Evolutionary conservation across 2,888 invertebrate species (phyloP).

Genomic region (Thera britannica): DNA sequence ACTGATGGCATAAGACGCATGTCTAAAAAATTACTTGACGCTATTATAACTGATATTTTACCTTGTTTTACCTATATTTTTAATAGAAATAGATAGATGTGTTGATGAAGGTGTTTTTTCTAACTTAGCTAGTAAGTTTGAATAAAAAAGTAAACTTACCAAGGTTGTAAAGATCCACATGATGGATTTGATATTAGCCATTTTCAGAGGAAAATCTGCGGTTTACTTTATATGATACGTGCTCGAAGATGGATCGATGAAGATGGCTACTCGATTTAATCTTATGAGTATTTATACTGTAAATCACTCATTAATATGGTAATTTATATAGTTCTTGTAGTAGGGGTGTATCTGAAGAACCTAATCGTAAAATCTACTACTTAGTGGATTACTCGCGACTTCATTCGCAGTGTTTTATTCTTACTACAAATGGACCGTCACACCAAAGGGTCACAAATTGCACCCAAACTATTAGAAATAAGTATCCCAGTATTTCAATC

Average conservation of each 20-base stretch:
- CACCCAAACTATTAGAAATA: no score
- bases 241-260: conserved; percentile 19
- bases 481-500: no score
- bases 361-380: neutral
- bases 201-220: conserved; percentile 33
- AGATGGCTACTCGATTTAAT: conserved; percentile 16
- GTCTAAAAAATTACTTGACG: no score
- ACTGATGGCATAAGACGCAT: no score
- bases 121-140: no score
- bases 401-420: neutral
- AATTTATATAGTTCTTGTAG: conserved; percentile 23
- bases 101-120: no score
- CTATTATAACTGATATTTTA: no score
- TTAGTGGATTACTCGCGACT: neutral
- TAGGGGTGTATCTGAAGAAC: conserved; percentile 25
- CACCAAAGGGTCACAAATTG: no score
- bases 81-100: no score
- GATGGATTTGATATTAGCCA: conserved; percentile 30
- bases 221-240: conserved; percentile 4
- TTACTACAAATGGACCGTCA: neutral
- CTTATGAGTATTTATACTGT: conserved; percentile 35
- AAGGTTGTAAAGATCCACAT: conserved; percentile 44
- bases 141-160: conserved; percentile 41
- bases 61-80: no score
- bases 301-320: conserved; percentile 31